Conservation (phyloP, 2,113 vertebrate genomes). For the Odontophorus gujanensis region DNA sequence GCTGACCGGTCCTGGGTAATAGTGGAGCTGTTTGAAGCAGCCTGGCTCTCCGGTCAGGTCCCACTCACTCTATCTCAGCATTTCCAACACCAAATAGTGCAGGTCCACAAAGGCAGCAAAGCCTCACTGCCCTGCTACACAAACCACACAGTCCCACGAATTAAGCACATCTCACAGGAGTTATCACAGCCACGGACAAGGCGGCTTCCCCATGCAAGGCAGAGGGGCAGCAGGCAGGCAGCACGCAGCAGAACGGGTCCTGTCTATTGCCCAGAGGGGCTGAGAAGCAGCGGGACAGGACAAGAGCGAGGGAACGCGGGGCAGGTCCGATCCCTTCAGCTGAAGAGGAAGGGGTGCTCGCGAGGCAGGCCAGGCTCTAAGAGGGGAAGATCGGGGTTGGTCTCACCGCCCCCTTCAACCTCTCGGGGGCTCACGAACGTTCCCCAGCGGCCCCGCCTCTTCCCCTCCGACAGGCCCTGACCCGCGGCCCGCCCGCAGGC, state of each 20-base stretch:
- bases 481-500: neutral
- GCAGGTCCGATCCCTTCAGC: too few relatives aligned
- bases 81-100: neutral
- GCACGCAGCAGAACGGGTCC: too few relatives aligned
- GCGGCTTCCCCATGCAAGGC: rapidly evolving
- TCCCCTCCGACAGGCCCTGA: neutral
- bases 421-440: rapidly evolving
- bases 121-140: rapidly evolving
- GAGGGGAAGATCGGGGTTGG: rapidly evolving
- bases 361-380: too few relatives aligned
- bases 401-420: neutral
- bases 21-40: neutral
- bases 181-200: rapidly evolving
- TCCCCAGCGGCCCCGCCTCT: neutral
- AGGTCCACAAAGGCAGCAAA: neutral
- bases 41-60: neutral
- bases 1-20: neutral
- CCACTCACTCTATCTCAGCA: rapidly evolving
- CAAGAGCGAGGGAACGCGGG: too few relatives aligned
- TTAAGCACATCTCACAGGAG: rapidly evolving
- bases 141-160: rapidly evolving
- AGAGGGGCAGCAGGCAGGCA: neutral
- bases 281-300: rapidly evolving
- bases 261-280: too few relatives aligned
- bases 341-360: neutral